Evolutionary conservation across 2,888 invertebrate genomes (phyloP).

Genomic region (Drosophila gaucha): DNA sequence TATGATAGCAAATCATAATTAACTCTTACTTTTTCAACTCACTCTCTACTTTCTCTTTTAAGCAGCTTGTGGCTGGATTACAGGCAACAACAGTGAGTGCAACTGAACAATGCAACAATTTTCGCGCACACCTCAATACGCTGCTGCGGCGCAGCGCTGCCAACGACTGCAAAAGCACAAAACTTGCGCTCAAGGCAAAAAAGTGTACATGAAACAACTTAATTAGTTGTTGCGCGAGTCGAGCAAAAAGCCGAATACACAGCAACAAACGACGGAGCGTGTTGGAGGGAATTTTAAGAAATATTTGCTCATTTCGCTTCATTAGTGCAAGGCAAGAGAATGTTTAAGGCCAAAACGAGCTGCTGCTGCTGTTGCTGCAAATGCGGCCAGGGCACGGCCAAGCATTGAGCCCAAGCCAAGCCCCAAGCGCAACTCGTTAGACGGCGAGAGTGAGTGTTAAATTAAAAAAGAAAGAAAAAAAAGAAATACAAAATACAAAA

Average conservation of each 20-base stretch:
- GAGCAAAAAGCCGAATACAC: constrained; percentile 43
- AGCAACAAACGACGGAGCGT: constrained; percentile 4
- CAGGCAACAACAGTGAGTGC: constrained; percentile 25
- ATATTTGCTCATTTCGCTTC: constrained; percentile 75
- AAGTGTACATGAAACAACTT: constrained; percentile 77
- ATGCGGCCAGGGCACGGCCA: constrained; percentile 25
- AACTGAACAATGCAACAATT: constrained; percentile 72
- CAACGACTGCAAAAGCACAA: constrained; percentile 56
- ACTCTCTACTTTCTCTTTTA: constrained; percentile 12
- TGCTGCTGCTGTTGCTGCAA: constrained; percentile 19
- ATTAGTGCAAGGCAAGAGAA: constrained; percentile 65
- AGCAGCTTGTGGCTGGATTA: constrained; percentile 35
- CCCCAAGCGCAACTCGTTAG: constrained; percentile 25
- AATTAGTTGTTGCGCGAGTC: constrained; percentile 70
- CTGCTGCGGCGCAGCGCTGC: constrained; percentile 30
- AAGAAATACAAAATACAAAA: constrained; percentile 33
- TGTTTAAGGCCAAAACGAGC: constrained; percentile 56
- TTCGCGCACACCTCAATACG: constrained; percentile 64
- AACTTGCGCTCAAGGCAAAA: constrained; percentile 72
- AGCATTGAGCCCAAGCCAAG: constrained; percentile 23
- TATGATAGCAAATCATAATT: constrained; percentile 51
- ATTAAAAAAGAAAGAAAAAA: constrained; percentile 56
- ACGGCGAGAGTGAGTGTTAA: constrained; percentile 31
- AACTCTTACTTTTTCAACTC: constrained; percentile 35
- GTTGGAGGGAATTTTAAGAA: constrained; percentile 59